Percentiles rank a stretch among this genome's conserved stretches.
These are phyloP conservation scores for Colistium nudipinnis DNA, from an alignment of 2,113 vertebrate species.

Conservation along the genomic window DNA sequence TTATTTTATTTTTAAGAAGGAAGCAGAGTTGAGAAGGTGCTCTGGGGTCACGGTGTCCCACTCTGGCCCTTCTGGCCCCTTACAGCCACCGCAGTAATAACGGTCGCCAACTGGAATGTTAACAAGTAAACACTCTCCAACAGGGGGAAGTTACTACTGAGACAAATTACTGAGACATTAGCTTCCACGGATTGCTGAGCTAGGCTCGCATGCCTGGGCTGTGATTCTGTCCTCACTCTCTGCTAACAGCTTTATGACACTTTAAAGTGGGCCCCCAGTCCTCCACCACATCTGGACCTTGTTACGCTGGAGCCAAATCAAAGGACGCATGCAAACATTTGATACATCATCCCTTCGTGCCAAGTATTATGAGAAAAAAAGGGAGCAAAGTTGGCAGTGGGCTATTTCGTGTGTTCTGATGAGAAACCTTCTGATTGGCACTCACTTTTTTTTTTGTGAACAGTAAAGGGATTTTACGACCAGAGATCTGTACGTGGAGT, in stretches of 20 bases:
- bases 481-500: not conserved
- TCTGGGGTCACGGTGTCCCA: slow-evolving; percentile 20
- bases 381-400: slow-evolving; percentile 29
- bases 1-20: not conserved
- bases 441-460: slow-evolving; percentile 34
- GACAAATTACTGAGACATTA: slow-evolving; percentile 74
- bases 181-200: slow-evolving; percentile 56
- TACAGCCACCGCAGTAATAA: slow-evolving; percentile 49
- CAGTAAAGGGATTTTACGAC: slow-evolving; percentile 26
- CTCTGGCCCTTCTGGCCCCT: slow-evolving; percentile 43
- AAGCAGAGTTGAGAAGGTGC: not conserved
- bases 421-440: slow-evolving; percentile 39
- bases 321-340: slow-evolving; percentile 73
- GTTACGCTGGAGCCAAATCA: slow-evolving; percentile 72
- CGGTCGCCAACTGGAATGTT: slow-evolving; percentile 71
- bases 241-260: slow-evolving; percentile 75
- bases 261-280: slow-evolving; percentile 58
- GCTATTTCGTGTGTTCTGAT: slow-evolving; percentile 47
- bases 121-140: slow-evolving; percentile 72
- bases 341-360: slow-evolving; percentile 65
- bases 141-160: slow-evolving; percentile 60
- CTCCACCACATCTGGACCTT: slow-evolving; percentile 73
- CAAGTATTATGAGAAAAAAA: slow-evolving; percentile 54
- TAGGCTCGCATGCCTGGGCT: slow-evolving; percentile 40
- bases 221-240: slow-evolving; percentile 10